Conservation (phyloP, 92 coral and sea anemone genomes). For the Zoanthus sansibaricus region DNA sequence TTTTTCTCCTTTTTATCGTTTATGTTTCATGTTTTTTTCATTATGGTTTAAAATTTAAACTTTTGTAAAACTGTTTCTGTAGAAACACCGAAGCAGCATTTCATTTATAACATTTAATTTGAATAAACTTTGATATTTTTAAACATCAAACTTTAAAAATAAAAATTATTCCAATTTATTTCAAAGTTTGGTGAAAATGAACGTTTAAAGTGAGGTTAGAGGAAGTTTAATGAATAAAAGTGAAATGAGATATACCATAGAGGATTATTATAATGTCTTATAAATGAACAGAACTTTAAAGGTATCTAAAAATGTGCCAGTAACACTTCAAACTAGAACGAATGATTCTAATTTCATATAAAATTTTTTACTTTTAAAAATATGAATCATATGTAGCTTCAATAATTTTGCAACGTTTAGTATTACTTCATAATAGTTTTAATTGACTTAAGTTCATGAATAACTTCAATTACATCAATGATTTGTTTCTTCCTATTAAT, state of each 20-base stretch:
- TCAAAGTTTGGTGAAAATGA: background rate
- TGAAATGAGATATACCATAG: constrained; percentile 15
- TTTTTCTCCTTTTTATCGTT: too few species aligned
- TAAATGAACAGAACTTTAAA: background rate
- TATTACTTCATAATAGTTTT: too few species aligned
- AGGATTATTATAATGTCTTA: constrained; percentile 14
- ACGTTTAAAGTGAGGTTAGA: background rate
- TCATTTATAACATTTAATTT: background rate
- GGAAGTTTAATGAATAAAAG: constrained; percentile 25
- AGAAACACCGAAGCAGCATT: too few species aligned
- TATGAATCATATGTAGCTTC: constrained; percentile 10
- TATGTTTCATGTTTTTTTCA: too few species aligned
- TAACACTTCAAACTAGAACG: constrained; percentile 15
- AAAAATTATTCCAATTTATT: background rate
- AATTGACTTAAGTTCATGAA: too few species aligned
- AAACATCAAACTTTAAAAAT: background rate
- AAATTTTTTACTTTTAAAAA: constrained; percentile 7
- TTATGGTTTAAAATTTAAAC: too few species aligned
- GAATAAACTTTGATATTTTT: background rate
- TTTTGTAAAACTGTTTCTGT: too few species aligned
- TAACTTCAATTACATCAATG: too few species aligned
- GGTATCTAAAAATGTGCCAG: constrained; percentile 1
- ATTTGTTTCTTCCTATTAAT: too few species aligned
- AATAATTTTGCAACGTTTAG: background rate
- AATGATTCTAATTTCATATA: constrained; percentile 13